Evolutionary conservation across 2,888 invertebrate species (phyloP).

Genomic region (Drosophila borealis): DNA sequence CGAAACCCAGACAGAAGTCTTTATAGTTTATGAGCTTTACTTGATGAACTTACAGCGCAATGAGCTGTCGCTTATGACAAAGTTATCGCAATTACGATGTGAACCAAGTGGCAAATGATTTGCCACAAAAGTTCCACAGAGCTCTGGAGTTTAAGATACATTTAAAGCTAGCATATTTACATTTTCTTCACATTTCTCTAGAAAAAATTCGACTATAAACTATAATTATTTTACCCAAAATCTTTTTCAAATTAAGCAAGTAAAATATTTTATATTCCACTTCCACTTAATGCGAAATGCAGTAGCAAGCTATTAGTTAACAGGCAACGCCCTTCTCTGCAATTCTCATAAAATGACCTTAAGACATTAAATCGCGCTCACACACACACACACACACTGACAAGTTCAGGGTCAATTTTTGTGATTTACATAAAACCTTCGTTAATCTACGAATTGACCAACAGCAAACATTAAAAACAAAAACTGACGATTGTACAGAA

Average conservation of each 20-base stretch:
- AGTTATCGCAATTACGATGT: conserved; percentile 8
- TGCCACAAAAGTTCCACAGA: background rate
- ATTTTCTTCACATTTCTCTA: background rate
- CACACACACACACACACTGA: conserved; percentile 2
- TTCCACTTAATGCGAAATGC: background rate
- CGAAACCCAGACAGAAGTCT: conserved; percentile 6
- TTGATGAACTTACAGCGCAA: conserved; percentile 15
- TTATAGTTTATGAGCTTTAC: conserved; percentile 6
- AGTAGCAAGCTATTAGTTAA: background rate
- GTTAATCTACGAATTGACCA: conserved; percentile 25
- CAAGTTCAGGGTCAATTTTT: conserved; percentile 52
- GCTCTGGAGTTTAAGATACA: background rate
- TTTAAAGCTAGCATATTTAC: background rate
- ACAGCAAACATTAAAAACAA: conserved; percentile 27
- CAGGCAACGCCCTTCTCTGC: conserved; percentile 18
- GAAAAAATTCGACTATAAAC: no score
- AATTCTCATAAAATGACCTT: conserved; percentile 32
- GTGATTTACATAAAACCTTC: conserved; percentile 60
- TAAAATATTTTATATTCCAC: no score
- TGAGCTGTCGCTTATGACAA: conserved; percentile 18
- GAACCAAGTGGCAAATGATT: conserved; percentile 3
- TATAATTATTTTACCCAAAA: no score
- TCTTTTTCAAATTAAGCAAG: no score
- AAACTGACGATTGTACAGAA: conserved; percentile 9
- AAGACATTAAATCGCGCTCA: conserved; percentile 5